Evolutionary conservation across 2,888 invertebrate species (phyloP).

Genomic region (Cactoblastis cactorum): DNA sequence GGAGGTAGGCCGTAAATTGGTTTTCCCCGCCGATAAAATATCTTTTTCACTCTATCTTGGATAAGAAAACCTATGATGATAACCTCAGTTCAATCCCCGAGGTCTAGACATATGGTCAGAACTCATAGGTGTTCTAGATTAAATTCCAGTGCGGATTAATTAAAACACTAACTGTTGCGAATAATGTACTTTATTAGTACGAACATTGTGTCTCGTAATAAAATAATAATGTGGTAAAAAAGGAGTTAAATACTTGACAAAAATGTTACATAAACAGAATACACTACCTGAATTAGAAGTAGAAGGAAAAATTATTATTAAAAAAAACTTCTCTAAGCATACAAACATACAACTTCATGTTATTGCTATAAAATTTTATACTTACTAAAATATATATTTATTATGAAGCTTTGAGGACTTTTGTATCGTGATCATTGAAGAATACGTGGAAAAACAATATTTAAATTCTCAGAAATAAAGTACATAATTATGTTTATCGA

Average conservation of each 20-base stretch:
- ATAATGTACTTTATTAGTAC: slow-evolving; percentile 11
- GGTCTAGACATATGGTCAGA: too few relatives aligned
- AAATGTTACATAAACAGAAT: not conserved
- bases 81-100: too few relatives aligned
- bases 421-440: not conserved
- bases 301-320: not conserved
- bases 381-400: slow-evolving; percentile 3
- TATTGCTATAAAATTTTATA: slow-evolving; percentile 3
- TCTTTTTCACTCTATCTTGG: too few relatives aligned
- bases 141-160: not conserved
- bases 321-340: not conserved
- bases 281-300: not conserved
- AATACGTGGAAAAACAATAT: not conserved
- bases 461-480: not conserved
- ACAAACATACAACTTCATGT: not conserved
- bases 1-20: too few relatives aligned
- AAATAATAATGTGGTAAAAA: slow-evolving; percentile 8
- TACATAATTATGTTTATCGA: not conserved
- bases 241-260: not conserved
- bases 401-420: not conserved
- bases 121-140: too few relatives aligned
- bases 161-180: slow-evolving; percentile 25
- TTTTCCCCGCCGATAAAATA: too few relatives aligned
- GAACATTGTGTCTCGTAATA: slow-evolving; percentile 3
- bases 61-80: too few relatives aligned